Base-by-base conservation (phyloP, 2,113 vertebrate genomes). In the Hirundichthys speculiger region DNA sequence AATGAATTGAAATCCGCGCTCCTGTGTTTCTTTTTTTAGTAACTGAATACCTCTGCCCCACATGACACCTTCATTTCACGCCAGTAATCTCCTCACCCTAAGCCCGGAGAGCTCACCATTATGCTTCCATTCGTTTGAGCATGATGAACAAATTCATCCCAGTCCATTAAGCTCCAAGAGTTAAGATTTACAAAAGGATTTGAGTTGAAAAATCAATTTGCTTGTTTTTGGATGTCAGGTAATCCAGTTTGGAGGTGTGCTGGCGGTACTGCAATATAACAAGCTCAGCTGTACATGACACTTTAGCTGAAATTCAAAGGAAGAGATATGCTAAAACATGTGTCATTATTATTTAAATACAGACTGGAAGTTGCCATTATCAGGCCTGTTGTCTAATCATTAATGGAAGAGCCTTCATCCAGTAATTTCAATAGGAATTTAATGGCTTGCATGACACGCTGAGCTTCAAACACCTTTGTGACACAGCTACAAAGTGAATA, bases 121-220 rank as follows among this genome's bases (percentile, higher is more conserved):
- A 90, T 85, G 69, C 79, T 73, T 51, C 62, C 38, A 75, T 86
- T 85, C 59, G 66, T 87, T 85, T 67, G 53, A 58, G 70, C 74
- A 69, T 84, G 83, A 86, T 85, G 85, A 87, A 84, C 78, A 73
- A 81, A 88, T 75, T 85, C 70, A 77, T 87, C 79, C 74, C 76
- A 65, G 72, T 79, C 72, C 78, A 79, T 88, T 91, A 83, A 77
- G 67, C 63, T 80, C 52, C 46, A 73, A 83, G 84, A 69, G 82
- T 79, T 75, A 66, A 85, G 85, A 82, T 88, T 88, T 86, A 80
- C 75, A 79, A 73, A n/a, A 79, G 86, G 86, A 85, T 90, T 87
- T 84, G 61, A 72, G 79, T 77, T 65, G 68, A 75, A 77, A 85
- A 90, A 89, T 90, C 83, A 74, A 83, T 90, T 86, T 89, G 83